A percentile compares a stretch with the other conserved stretches of the same genome.
Conservation (phyloP, 2,113 vertebrate genomes). For the Lasiurus borealis region DNA sequence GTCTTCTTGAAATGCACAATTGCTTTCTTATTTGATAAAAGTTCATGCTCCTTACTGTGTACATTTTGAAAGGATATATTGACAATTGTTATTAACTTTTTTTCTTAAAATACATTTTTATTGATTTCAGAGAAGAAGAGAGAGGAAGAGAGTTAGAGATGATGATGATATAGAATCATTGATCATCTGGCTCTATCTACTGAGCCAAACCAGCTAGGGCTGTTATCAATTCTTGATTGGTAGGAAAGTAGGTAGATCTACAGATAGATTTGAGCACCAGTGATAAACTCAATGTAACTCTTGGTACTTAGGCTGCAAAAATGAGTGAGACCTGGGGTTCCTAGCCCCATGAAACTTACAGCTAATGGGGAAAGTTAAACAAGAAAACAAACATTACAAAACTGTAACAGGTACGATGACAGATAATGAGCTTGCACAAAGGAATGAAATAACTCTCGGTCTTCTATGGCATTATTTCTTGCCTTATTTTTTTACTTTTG, state of each 20-base stretch:
- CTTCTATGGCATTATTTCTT: neutral
- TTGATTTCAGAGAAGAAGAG: no score
- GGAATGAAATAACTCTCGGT: neutral
- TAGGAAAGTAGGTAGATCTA: neutral
- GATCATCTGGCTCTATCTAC: no score
- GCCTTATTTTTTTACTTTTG: neutral
- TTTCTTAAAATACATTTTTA: no score
- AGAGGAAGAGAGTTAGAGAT: no score
- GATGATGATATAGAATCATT: no score
- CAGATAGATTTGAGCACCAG: neutral
- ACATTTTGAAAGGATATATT: neutral
- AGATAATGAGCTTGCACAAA: neutral
- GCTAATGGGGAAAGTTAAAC: neutral
- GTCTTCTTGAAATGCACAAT: neutral
- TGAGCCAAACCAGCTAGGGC: no score
- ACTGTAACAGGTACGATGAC: neutral
- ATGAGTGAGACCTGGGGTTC: neutral
- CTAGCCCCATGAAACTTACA: neutral
- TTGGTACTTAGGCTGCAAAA: neutral
- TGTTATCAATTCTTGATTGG: neutral
- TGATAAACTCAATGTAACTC: neutral
- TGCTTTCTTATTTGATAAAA: slow-evolving; percentile 14
- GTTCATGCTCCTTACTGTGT: neutral
- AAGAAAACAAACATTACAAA: slow-evolving; percentile 6
- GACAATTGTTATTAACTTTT: neutral